phyloP scores from a whole-genome alignment of 2,113 vertebrate species.

The Semicossyphus pulcher region DNA sequence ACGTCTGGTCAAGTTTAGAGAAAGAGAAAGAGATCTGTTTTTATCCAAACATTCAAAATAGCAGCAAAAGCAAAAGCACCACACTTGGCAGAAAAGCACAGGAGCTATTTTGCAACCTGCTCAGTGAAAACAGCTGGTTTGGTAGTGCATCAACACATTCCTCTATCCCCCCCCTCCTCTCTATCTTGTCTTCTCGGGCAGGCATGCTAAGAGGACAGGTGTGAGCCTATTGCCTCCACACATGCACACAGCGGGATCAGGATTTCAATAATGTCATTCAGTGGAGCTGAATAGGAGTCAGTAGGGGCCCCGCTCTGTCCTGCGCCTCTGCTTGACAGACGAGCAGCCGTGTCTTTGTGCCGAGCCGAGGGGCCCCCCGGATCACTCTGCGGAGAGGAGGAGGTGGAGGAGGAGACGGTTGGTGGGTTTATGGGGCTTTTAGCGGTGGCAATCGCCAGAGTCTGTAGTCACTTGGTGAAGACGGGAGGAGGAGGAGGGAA shows the following conservation, averaged over 20 bases:
- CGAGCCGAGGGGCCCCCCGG: constrained; percentile 70
- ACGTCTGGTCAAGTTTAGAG: neutral
- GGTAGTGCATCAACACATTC: constrained; percentile 61
- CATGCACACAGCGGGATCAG: constrained; percentile 58
- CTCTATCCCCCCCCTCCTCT: neutral
- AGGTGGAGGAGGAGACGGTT: constrained; percentile 53
- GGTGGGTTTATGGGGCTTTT: constrained; percentile 41
- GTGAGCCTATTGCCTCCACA: constrained; percentile 65
- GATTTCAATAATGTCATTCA: constrained; percentile 81
- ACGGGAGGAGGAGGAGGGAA: constrained; percentile 47
- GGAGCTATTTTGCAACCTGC: constrained; percentile 18
- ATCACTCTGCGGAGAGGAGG: constrained; percentile 58
- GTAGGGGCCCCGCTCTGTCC: constrained; percentile 66
- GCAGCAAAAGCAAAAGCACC: neutral
- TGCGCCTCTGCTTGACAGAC: constrained; percentile 71
- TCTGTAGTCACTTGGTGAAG: constrained; percentile 48
- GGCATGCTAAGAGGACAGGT: constrained; percentile 73
- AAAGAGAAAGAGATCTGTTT: too few species aligned
- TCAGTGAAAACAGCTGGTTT: constrained; percentile 65
- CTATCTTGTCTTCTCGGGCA: constrained; percentile 57
- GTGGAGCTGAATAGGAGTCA: constrained; percentile 70
- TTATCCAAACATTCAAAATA: constrained; percentile 5
- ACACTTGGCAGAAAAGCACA: constrained; percentile 20
- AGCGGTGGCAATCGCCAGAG: constrained; percentile 35
- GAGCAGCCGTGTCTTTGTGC: constrained; percentile 79